Percentiles rank a stretch among this genome's conserved stretches.
These are phyloP conservation scores for Zootoca vivipara DNA, from an alignment of 2,113 vertebrate species.

Conservation along the genomic window DNA sequence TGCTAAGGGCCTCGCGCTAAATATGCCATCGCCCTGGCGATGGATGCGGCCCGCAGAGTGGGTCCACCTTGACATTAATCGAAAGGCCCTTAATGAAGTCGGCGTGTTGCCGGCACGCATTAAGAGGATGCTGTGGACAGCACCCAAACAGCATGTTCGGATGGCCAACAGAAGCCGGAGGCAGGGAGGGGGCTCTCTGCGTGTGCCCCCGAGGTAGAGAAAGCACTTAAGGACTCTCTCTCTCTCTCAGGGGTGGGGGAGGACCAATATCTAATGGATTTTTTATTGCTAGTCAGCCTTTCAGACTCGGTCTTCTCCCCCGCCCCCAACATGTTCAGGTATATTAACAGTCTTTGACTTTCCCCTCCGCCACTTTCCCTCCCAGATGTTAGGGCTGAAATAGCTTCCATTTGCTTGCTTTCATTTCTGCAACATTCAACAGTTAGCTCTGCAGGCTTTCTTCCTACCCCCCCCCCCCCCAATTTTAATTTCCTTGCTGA, in stretches of 20 bases:
- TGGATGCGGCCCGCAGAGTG: conserved; percentile 63
- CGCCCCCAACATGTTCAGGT: fast-evolving
- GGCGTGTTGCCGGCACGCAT: conserved; percentile 47
- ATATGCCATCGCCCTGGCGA: conserved; percentile 55
- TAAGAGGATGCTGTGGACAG: conserved; percentile 42
- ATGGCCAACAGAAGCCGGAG: not conserved
- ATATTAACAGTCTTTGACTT: not conserved
- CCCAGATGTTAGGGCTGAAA: not conserved
- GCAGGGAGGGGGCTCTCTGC: not conserved
- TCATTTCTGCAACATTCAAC: not conserved
- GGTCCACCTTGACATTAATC: conserved; percentile 58
- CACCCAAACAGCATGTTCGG: conserved; percentile 32
- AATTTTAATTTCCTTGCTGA: not conserved
- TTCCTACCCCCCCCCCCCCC: not conserved
- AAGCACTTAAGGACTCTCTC: conserved; percentile 40
- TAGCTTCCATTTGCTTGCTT: not conserved
- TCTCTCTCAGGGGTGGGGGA: not conserved
- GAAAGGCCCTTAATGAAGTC: conserved; percentile 63
- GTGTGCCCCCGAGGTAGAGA: conserved; percentile 55
- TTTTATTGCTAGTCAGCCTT: conserved; percentile 30
- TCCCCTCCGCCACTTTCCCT: not conserved
- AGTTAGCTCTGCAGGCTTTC: not conserved
- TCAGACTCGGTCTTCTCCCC: not conserved
- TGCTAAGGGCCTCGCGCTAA: conserved; percentile 61
- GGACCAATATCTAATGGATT: conserved; percentile 19